A percentile compares a stretch with the other conserved stretches of the same genome.
These are phyloP conservation scores for Sciaenops ocellatus DNA, from an alignment of 2,797 vertebrate species.

Conservation along the genomic window DNA sequence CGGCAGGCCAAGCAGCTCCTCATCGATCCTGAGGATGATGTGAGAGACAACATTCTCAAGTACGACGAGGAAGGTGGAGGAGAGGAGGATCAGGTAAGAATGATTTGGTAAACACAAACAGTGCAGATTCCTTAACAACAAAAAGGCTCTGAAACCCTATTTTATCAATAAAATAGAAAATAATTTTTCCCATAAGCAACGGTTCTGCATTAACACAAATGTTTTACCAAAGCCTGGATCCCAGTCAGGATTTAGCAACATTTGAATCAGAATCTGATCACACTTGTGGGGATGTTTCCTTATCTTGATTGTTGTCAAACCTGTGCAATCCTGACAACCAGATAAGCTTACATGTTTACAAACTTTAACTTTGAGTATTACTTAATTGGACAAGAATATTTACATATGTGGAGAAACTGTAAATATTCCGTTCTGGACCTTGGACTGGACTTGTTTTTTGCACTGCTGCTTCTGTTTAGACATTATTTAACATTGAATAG, in stretches of 20 bases:
- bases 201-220: neutral
- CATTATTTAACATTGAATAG: neutral
- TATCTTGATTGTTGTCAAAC: neutral
- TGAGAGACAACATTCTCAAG: conserved; percentile 97
- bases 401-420: neutral
- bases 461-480: neutral
- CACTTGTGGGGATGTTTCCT: neutral
- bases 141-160: neutral
- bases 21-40: conserved; percentile 97
- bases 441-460: neutral
- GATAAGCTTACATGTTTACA: too few relatives aligned
- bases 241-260: neutral
- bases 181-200: neutral
- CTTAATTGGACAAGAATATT: neutral
- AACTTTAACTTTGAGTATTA: neutral
- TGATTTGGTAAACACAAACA: neutral
- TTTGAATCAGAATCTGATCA: neutral
- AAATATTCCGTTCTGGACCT: neutral
- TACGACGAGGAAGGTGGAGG: conserved; percentile 99
- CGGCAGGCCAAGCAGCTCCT: conserved; percentile 96
- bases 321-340: neutral
- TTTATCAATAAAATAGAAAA: neutral
- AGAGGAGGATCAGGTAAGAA: conserved; percentile 96
- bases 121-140: neutral
- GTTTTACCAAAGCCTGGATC: neutral